phyloP scores from a whole-genome alignment of 2,797 vertebrate species.

The Loris lydekkerianus region DNA sequence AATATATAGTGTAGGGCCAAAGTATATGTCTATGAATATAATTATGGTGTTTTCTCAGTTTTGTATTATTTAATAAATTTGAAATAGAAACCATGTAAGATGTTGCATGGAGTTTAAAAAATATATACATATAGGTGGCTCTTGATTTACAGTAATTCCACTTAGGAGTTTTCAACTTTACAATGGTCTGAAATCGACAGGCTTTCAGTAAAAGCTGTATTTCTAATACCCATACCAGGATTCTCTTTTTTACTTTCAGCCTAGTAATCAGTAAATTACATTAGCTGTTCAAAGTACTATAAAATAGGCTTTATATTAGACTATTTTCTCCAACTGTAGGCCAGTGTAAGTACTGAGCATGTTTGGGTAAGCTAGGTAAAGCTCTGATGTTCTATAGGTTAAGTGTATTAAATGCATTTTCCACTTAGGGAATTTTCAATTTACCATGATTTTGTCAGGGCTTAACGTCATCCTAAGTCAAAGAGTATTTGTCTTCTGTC shows the following conservation, averaged over 20 bases:
- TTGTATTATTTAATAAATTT: conserved; percentile 36
- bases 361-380: not conserved
- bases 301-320: not conserved
- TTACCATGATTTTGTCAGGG: not conserved
- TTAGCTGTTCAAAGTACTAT: not conserved
- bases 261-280: not conserved
- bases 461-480: not conserved
- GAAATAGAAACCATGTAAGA: not conserved
- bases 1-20: not conserved
- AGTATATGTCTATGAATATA: not conserved
- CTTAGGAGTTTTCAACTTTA: not conserved
- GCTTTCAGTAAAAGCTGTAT: not conserved
- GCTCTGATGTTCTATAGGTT: not conserved
- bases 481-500: not conserved
- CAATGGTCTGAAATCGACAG: not conserved
- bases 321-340: not conserved
- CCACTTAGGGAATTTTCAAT: not conserved
- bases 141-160: not conserved
- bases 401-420: not conserved
- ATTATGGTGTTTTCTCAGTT: not conserved
- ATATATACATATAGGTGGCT: not conserved
- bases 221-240: not conserved
- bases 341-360: not conserved
- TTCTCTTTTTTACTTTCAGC: not conserved
- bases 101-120: not conserved